Base-by-base conservation (phyloP, 1,140 invertebrate species). In the Drosophila pandora region DNA sequence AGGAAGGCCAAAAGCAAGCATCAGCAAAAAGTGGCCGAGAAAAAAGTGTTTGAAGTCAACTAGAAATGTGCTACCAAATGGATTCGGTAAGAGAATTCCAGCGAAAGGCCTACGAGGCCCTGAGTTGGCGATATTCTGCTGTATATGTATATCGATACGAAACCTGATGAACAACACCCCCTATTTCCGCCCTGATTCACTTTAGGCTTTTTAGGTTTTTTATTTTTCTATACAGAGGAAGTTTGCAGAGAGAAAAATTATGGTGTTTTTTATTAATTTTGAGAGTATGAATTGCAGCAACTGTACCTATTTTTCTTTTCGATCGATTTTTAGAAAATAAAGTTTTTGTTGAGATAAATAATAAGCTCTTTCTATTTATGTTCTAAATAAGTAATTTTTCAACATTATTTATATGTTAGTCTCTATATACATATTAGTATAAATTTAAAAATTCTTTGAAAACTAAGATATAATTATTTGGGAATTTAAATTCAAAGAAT, bases 31-130 rank as follows among this genome's bases (percentile, higher is more conserved):
- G 30, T 12, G 30, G 4, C 22, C 41, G 32, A 22, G 21, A 48
- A 47, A 37, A 70, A 21, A 48, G 34, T 70, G 37, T 39, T 71
- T 37, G 68, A 62, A 49, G 34, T 52, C 45, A 70, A 71, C 54
- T 34, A 43, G 37, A 69, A 69, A 69, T 49, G 39, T 69, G 32
- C 34, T 57, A 32, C 50, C 32, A 69, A 69, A 56, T 56, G 65
- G 32, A 47, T 43, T 21, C 32, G 21, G 21, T 7, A 3, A 12
- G 21, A 30, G 22, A 45, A 45, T 28, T 3, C 6, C 22, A 23
- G 4, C 1, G n/a, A 17, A 30, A 37, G 30, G 30, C 45, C 30
- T 37, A 49, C 25, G 48, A 30, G n/a, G 47, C 56, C 30, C 3
- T 49, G 12, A 61, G 49, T 52, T 39, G 2, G 37, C 32, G 32